Percentiles rank a stretch among this genome's conserved stretches.
phyloP scores from a whole-genome alignment of 1,140 invertebrate genomes.

The Pseudomyrmex cubaensis region DNA sequence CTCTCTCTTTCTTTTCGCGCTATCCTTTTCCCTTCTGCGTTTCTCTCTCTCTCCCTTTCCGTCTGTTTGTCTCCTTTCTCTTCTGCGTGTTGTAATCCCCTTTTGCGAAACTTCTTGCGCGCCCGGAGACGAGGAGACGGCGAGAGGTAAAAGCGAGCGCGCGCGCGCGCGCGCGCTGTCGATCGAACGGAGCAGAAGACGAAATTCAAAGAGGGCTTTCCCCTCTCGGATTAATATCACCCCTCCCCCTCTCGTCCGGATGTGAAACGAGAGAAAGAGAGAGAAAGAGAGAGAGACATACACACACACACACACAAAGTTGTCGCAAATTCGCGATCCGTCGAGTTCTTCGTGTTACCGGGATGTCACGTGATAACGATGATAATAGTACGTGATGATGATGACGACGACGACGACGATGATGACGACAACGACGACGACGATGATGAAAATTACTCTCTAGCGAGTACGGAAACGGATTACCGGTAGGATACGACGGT shows the following conservation, averaged over 20 bases:
- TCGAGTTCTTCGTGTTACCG: constrained; percentile 36
- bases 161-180: constrained; percentile 23
- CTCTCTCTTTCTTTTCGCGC: constrained; percentile 57
- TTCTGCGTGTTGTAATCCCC: constrained; percentile 81
- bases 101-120: constrained; percentile 81
- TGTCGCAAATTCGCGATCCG: not conserved
- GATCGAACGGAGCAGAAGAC: constrained; percentile 13
- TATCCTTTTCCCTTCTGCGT: constrained; percentile 64
- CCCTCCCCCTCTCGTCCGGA: no score
- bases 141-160: constrained; percentile 58
- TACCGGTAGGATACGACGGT: constrained; percentile 58
- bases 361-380: constrained; percentile 25
- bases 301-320: not conserved
- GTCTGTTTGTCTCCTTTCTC: constrained; percentile 74
- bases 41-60: constrained; percentile 49
- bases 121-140: constrained; percentile 64
- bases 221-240: no score
- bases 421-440: not conserved
- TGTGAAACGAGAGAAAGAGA: constrained; percentile 41
- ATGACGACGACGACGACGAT: not conserved
- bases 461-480: constrained; percentile 62
- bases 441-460: constrained; percentile 26
- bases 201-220: no score
- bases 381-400: not conserved
- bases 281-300: constrained; percentile 35